Conservation (phyloP, 2,797 vertebrate species). For the Sciaenops ocellatus region DNA sequence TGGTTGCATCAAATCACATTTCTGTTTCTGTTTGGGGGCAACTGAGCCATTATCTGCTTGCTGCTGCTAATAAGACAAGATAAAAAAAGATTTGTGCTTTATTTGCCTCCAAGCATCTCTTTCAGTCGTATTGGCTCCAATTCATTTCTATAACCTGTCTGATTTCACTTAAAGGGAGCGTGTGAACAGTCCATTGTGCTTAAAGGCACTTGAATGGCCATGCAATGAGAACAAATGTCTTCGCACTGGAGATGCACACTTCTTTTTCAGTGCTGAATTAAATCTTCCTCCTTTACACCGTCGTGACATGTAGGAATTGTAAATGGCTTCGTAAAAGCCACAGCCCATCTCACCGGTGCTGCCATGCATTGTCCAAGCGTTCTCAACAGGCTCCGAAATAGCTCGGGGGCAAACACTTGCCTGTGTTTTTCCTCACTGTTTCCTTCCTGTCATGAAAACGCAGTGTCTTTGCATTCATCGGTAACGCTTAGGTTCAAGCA, state of each 20-base stretch:
- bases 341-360: constrained; percentile 37
- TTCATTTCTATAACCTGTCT: constrained; percentile 57
- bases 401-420: constrained; percentile 50
- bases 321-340: constrained; percentile 54
- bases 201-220: constrained; percentile 50
- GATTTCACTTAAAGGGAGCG: constrained; percentile 43
- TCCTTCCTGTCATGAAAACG: constrained; percentile 50
- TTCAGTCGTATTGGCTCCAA: constrained; percentile 53
- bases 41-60: constrained; percentile 38
- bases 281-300: constrained; percentile 34
- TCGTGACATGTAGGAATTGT: constrained; percentile 62
- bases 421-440: constrained; percentile 27
- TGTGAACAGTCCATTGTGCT: constrained; percentile 44
- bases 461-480: constrained; percentile 56
- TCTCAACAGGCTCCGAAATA: constrained; percentile 50
- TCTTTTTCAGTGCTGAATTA: constrained; percentile 38
- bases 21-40: constrained; percentile 44
- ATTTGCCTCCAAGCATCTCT: constrained; percentile 65
- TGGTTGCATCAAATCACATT: constrained; percentile 64
- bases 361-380: constrained; percentile 56
- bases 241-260: constrained; percentile 1
- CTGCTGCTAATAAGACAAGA: constrained; percentile 66
- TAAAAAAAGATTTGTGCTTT: constrained; percentile 64
- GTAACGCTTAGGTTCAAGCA: constrained; percentile 47
- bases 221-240: constrained; percentile 51